Base-by-base conservation (phyloP, 2,113 vertebrate genomes). In the Xiphophorus couchianus region DNA sequence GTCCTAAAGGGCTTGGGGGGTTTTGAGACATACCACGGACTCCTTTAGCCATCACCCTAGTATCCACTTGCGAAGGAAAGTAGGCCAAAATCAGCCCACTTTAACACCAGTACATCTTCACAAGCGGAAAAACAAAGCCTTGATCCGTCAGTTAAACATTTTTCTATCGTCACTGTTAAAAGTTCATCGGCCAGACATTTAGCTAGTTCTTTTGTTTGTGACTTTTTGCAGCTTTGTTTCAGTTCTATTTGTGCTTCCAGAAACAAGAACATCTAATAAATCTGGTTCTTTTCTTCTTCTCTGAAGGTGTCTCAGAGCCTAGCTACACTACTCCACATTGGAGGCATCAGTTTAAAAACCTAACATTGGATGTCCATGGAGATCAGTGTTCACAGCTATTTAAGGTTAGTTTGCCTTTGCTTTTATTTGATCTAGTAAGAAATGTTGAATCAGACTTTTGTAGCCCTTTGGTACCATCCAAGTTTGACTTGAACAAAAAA, bases 11-110 rank as follows among this genome's bases (percentile, higher is more conserved):
- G 35, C 35, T 37, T 11, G 10, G 39, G 39, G 63, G 86, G 91
- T 90, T 88, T 92, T 89, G 91, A 86, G 84, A 86, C 89, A 93
- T 93, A 92, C 91, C 90, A 91, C 48, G 81, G 85, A 83, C 62
- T 76, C 58, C 76, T 85, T 73, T 86, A 85, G 84, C 80, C 81
- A 90, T 93, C 93, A 87, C 91, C 91, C 73, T 84, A 89, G 93
- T 80, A 88, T 66, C 82, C 84, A 79, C 30, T 81, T 77, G 74
- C 62, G 44, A 70, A 62, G 74, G 60, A 80, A 79, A 64, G 66
- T 64, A 51, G 64, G 84, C 87, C 86, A 84, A 79, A 86, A 78
- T 80, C 82, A 87, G 81, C 84, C 85, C 64, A 19, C 79, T 69
- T 75, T 80, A 48, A 77, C 76, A 75, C 68, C 69, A 74, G 58